Percentiles rank a stretch among this genome's conserved stretches.
These are phyloP conservation scores for Nebria ingens DNA, from an alignment of 1,140 invertebrate species.

Conservation along the genomic window DNA sequence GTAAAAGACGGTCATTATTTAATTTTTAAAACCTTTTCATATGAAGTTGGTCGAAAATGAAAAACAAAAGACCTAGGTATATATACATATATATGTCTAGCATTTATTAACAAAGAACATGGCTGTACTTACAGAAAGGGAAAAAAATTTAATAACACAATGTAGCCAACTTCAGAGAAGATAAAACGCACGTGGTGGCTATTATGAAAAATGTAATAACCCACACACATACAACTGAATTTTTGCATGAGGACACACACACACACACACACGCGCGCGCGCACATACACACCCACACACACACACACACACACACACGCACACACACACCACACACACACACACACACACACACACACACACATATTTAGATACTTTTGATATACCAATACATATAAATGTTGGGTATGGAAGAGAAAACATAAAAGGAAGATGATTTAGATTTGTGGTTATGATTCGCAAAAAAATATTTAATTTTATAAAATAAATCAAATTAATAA, in stretches of 20 bases:
- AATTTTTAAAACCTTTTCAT: no score
- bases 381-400: no score
- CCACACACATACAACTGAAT: background rate
- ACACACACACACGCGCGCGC: background rate
- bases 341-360: background rate
- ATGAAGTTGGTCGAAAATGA: no score
- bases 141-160: background rate
- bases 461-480: no score
- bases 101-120: background rate
- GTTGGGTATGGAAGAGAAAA: no score
- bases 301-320: background rate
- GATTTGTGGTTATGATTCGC: no score
- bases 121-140: background rate
- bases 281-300: background rate
- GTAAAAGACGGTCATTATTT: no score
- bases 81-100: no score
- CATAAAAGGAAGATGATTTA: no score
- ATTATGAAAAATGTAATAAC: background rate
- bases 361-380: background rate
- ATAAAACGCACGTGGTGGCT: background rate
- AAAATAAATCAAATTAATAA: no score
- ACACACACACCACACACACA: background rate
- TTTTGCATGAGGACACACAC: background rate
- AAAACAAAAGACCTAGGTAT: background rate
- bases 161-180: background rate